Conservation (phyloP, 2,797 vertebrate species). For the Distichodus sexfasciatus region DNA sequence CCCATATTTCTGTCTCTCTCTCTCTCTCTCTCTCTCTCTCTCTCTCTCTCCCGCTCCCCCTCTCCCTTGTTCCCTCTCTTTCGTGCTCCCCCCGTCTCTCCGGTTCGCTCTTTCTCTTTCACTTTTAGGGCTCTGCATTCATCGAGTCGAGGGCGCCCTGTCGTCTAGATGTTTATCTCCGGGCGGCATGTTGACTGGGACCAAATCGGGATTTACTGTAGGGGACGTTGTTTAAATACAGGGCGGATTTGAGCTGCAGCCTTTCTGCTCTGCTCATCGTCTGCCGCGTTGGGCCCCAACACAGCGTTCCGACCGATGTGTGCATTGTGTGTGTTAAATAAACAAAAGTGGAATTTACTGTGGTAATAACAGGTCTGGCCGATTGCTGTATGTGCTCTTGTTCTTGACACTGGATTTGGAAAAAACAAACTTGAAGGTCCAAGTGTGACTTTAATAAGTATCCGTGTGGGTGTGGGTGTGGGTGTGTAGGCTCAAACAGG, state of each 20-base stretch:
- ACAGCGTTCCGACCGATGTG: too few relatives aligned
- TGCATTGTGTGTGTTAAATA: too few relatives aligned
- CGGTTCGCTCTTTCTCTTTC: slow-evolving; percentile 40
- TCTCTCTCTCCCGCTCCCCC: slow-evolving; percentile 38
- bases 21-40: neutral
- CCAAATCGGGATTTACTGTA: neutral
- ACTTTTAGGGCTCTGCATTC: neutral
- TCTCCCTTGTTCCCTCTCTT: slow-evolving; percentile 45
- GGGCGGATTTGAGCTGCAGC: neutral
- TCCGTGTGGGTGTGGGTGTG: slow-evolving; percentile 1
- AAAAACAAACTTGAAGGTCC: neutral
- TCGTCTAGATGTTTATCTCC: neutral
- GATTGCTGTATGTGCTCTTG: neutral
- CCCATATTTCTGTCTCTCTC: neutral
- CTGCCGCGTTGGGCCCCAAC: neutral
- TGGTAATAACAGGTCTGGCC: too few relatives aligned
- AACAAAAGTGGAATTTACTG: too few relatives aligned
- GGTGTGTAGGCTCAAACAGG: slow-evolving; percentile 49
- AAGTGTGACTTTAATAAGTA: neutral
- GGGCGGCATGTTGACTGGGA: too few relatives aligned
- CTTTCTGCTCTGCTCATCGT: neutral
- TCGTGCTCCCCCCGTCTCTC: too few relatives aligned
- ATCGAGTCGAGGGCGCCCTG: neutral
- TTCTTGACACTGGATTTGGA: neutral
- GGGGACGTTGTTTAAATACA: neutral